A percentile compares a stretch with the other conserved stretches of the same genome.
These are phyloP conservation scores for Mayetiola destructor DNA, from an alignment of 2,888 invertebrate species.

Conservation along the genomic window DNA sequence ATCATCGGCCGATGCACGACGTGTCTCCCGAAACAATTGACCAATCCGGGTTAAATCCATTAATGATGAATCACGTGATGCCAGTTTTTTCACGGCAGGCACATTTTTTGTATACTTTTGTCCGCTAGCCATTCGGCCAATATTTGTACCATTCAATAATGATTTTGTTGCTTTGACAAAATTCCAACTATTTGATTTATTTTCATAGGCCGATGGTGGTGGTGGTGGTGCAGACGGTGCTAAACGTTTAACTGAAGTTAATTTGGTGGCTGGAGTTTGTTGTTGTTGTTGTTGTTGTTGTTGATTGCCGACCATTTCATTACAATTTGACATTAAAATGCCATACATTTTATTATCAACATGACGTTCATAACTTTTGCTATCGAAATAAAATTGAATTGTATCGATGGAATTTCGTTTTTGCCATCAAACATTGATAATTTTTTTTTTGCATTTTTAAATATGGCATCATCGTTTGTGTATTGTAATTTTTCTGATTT, in stretches of 20 bases:
- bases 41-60: constrained; percentile 11
- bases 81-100: neutral
- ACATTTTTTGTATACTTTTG: constrained; percentile 10
- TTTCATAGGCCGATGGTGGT: neutral
- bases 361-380: constrained; percentile 19
- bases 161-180: constrained; percentile 16
- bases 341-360: constrained; percentile 19
- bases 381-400: constrained; percentile 20
- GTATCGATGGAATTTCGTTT: constrained; percentile 17
- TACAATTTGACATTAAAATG: neutral
- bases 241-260: neutral
- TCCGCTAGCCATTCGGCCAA: neutral
- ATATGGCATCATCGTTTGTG: constrained; percentile 13
- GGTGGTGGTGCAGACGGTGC: neutral
- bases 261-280: no score
- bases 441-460: constrained; percentile 9
- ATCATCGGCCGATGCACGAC: constrained; percentile 3
- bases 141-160: neutral
- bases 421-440: constrained; percentile 14
- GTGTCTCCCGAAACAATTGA: constrained; percentile 13
- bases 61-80: constrained; percentile 1
- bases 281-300: neutral
- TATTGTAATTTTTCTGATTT: constrained; percentile 10
- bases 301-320: neutral
- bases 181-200: constrained; percentile 19